Base-by-base conservation (phyloP, 2,113 vertebrate genomes). In the pig (Sus scrofa) region DNA sequence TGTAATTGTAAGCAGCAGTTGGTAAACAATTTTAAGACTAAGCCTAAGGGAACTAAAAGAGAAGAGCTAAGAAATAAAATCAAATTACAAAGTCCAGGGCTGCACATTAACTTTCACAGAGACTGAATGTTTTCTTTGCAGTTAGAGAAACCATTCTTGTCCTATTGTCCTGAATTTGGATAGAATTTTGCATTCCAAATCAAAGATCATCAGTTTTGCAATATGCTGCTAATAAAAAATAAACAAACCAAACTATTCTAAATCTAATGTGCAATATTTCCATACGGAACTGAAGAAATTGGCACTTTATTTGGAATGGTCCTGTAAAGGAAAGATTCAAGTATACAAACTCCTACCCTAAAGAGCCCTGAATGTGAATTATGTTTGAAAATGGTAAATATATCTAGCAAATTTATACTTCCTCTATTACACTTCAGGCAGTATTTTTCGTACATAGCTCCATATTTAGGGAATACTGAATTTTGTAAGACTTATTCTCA, bases 11-110 rank as follows among this genome's bases (percentile, higher is more conserved):
- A 96, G 75, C 81, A 98, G 97, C 86, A 97, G 97, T 85, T 96
- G 97, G 81, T 97, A 98, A 97, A 93, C 95, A 96, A 89, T 97
- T 97, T 97, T 96, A 97, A 97, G 84, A 91, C 73, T 84, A 95
- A 96, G 96, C 97, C 97, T 90, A 68, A 91, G 95, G 96, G 88
- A 96, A 91, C 56, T 89, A 73, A 94, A 93, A 95, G 54, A 56
- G 87, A 94, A 97, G 75, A 78, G n/a, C 83, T 86, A 92, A 92
- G 74, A 91, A 96, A 96, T 63, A 73, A 96, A 97, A 96, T 77
- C 20, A 75, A 85, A 93, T 96, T 95, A 96, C 44, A 34, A 90
- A 96, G 87, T 95, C n/a, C 75, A 83, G 79, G 63, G 39, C 34
- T 95, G 34, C 44, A 68, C 73, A 39, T 14, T 96, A 58, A 79